Base-by-base conservation (phyloP, 2,888 invertebrate species). In the Griposia aprilina region DNA sequence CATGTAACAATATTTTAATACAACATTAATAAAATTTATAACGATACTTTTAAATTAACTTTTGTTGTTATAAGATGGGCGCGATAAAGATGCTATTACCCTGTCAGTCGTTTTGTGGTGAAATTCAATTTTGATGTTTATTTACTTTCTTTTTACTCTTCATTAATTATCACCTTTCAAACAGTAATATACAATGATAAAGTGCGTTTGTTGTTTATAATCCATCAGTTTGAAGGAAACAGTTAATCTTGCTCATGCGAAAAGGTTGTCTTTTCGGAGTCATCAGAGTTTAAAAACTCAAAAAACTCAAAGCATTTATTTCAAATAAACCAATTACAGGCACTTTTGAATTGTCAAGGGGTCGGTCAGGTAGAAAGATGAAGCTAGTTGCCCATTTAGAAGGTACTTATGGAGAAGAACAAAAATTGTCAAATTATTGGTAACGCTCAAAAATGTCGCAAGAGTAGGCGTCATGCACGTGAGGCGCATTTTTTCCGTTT, bases 1-100 rank as follows among this genome's bases (percentile, higher is more conserved):
- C n/a, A 26, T 80, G 50, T 62, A 62, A n/a, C n/a, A n/a, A 71
- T 67, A 63, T 83, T 55, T 62, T 57, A 59, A 73, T 41, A 60
- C 15, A 73, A 83, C 13, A 36, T 59, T 57, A 60, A n/a, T n/a
- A n/a, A n/a, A n/a, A 73, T 67, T 71, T 36, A n/a, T 23, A 70
- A 73, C 55, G 57, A 66, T 70, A 66, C n/a, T 65, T 79, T 72
- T 59, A 65, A 74, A 57, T 75, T 65, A 67, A 15, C 63, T 55
- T 74, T 75, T 48, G n/a, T 67, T 65, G n/a, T 69, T 45, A 23
- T 41, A 48, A 73, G 60, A 70, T 66, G 13, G 70, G 1, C 17
- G 60, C 69, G 62, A 84, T 76, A 73, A 62, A 45, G 36, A 45
- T 80, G 52, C 15, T 75, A 65, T 63, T 76, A 71, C 10, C 0